Percentiles rank a stretch among this genome's conserved stretches.
phyloP scores from a whole-genome alignment of 2,113 vertebrate species.

The Atherinomorus stipes region DNA sequence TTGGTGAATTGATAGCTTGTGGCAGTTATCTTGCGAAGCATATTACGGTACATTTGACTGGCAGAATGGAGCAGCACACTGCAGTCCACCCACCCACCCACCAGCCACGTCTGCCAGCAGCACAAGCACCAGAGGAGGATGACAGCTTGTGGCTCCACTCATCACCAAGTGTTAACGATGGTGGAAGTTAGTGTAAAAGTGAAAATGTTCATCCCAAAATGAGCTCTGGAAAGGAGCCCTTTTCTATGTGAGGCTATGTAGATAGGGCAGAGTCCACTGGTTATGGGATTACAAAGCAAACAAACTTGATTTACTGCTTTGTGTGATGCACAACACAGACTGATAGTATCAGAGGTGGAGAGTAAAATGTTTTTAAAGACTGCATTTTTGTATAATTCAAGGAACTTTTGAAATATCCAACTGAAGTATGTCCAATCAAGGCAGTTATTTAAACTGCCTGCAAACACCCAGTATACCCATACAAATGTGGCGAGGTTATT shows the following conservation, averaged over 20 bases:
- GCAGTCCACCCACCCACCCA: conserved; percentile 31
- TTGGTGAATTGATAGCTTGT: conserved; percentile 2
- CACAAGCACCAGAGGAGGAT: conserved; percentile 20
- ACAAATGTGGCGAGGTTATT: background rate
- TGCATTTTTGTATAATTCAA: background rate
- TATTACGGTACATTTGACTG: conserved; percentile 18
- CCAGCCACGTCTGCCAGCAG: conserved; percentile 9
- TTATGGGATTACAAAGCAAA: conserved; percentile 3
- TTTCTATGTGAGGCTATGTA: conserved; percentile 16
- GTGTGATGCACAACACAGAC: no score
- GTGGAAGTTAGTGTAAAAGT: conserved; percentile 14
- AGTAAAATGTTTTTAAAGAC: background rate
- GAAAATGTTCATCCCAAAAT: conserved; percentile 13
- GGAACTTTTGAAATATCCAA: background rate
- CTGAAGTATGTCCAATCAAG: background rate
- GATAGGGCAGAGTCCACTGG: background rate
- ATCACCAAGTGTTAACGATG: conserved; percentile 6
- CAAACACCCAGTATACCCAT: background rate
- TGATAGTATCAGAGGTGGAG: background rate
- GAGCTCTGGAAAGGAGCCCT: conserved; percentile 1
- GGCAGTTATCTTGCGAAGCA: conserved; percentile 23
- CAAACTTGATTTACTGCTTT: background rate
- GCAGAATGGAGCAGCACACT: background rate
- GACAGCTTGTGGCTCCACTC: conserved; percentile 49
- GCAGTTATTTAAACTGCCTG: background rate